These are phyloP conservation scores for Conomelus anceps DNA, from an alignment of 2,888 invertebrate genomes.

Conservation along the genomic window DNA sequence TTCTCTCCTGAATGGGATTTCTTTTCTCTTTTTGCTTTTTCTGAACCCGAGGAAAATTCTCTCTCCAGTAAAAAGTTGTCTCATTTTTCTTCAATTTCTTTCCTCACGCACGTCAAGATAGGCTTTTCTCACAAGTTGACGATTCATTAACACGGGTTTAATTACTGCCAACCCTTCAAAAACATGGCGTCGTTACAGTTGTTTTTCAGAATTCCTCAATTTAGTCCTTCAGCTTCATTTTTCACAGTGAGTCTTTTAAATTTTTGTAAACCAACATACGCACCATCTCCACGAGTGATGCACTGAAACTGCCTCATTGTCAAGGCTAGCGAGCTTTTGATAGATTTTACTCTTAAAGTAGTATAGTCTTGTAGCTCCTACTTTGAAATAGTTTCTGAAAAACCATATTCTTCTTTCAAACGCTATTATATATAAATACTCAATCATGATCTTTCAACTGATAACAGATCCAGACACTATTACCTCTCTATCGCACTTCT, in stretches of 20 bases:
- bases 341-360: not conserved
- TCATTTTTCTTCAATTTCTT: not conserved
- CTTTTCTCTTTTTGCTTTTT: not conserved
- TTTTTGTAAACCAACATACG: too few species aligned
- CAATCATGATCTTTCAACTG: too few species aligned
- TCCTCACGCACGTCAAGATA: not conserved
- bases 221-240: not conserved
- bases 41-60: not conserved
- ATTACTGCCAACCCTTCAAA: not conserved
- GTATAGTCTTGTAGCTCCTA: too few species aligned
- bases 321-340: too few species aligned
- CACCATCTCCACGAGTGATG: too few species aligned
- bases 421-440: too few species aligned
- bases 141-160: not conserved
- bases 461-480: too few species aligned
- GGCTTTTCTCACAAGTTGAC: not conserved
- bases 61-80: not conserved
- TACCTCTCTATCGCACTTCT: too few species aligned
- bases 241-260: not conserved
- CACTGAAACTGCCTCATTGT: too few species aligned
- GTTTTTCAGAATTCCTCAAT: not conserved
- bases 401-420: too few species aligned
- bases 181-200: not conserved
- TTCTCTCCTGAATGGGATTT: not conserved
- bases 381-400: too few species aligned